Evolutionary conservation across 1,140 invertebrate genomes (phyloP).

Genomic region (Diorhabda sublineata): DNA sequence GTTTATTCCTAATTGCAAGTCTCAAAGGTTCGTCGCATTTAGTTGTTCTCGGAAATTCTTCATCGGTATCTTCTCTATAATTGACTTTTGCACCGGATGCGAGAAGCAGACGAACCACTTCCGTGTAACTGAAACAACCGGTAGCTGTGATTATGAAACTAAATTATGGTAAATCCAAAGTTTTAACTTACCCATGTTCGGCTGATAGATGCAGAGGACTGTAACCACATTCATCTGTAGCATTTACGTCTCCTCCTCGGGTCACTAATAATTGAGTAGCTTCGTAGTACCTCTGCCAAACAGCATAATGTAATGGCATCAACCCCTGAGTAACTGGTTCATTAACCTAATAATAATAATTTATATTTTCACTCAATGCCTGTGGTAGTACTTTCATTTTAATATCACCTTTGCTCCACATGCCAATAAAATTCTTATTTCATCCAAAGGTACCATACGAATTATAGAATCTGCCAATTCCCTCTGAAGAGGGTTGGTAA

Average conservation of each 20-base stretch:
- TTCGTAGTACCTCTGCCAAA: constrained; percentile 79
- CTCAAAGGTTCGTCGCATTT: constrained; percentile 77
- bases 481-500: constrained; percentile 71
- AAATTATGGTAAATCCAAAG: not conserved
- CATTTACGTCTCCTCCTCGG: constrained; percentile 76
- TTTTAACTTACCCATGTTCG: constrained; percentile 65
- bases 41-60: constrained; percentile 66
- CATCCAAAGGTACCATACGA: constrained; percentile 77
- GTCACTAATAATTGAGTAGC: constrained; percentile 73
- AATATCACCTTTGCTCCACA: constrained; percentile 73
- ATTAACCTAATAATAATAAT: constrained; percentile 53
- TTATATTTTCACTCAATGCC: too few species aligned
- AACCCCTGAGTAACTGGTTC: constrained; percentile 75
- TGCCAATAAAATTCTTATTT: constrained; percentile 78
- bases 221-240: constrained; percentile 84
- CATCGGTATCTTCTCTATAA: constrained; percentile 65
- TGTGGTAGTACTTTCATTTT: too few species aligned
- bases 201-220: constrained; percentile 83
- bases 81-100: constrained; percentile 77
- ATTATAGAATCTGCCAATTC: constrained; percentile 88
- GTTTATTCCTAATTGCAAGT: constrained; percentile 79
- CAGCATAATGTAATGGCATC: constrained; percentile 86
- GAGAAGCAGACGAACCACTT: constrained; percentile 70
- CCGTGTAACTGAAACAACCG: constrained; percentile 55
- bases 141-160: too few species aligned